Conservation (phyloP, 1,140 invertebrate species). For the Triops longicaudatus region DNA sequence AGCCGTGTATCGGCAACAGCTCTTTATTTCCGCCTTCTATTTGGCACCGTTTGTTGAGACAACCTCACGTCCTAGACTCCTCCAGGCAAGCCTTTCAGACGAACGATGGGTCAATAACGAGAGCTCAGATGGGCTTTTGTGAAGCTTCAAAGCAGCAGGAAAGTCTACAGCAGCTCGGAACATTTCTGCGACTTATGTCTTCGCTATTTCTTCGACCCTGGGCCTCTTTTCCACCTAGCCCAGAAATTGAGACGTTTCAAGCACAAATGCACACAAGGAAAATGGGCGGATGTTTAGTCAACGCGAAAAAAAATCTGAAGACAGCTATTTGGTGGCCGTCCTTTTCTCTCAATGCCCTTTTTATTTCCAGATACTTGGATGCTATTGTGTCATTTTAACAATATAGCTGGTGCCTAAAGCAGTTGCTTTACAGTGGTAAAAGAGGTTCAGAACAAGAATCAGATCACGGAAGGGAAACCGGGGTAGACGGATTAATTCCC, state of each 20-base stretch:
- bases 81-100: neutral
- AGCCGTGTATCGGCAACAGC: neutral
- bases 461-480: no score
- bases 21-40: neutral
- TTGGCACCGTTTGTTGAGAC: slow-evolving; percentile 6
- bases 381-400: no score
- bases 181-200: neutral
- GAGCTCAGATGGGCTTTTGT: slow-evolving; percentile 14
- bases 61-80: neutral
- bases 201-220: neutral
- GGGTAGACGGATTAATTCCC: no score
- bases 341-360: neutral
- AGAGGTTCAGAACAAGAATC: no score
- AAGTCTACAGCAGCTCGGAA: neutral
- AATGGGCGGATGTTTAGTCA: neutral
- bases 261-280: neutral
- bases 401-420: no score
- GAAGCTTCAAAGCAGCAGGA: neutral
- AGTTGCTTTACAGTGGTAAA: no score
- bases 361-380: no score
- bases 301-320: neutral
- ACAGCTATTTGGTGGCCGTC: neutral
- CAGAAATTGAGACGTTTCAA: neutral
- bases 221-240: neutral
- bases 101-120: slow-evolving; percentile 14